Evolutionary conservation across 2,797 vertebrate species (phyloP), one percentile per base, ranked within the genome.

Genomic region (Cyclopterus lumpus): DNA sequence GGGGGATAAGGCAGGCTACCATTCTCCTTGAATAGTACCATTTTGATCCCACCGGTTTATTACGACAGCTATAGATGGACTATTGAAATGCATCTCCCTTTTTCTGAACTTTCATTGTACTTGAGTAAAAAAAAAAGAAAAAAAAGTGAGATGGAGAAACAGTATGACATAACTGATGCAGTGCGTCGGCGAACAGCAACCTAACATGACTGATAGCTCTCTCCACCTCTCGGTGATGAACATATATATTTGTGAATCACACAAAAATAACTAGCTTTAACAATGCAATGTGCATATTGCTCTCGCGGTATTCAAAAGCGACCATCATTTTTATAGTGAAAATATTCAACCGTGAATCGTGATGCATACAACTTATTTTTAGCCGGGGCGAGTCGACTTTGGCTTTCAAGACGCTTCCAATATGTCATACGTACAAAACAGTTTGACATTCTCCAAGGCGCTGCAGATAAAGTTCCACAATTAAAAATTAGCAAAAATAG

Each of bases 391-490:
- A 75, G 66, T 62, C 75, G 75, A 78, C 74, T 58, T 24, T 11
- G 22, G 66, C 79, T 83, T 87, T 86, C 62, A 83, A 77, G 78
- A 58, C 1, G 40, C 40, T 73, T 77, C 67, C 60, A n/a, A 32
- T 73, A 11, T 85, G 80, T 59, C 79, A 82, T 59, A 32, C 62
- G 26, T 73, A 75, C 76, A 85, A 75, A 88, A 75, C 71, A 82
- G 70, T 72, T 79, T 91, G 79, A 83, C 77, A 78, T 65, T 70
- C 58, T 81, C 81, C 15, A 49, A 70, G 73, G 66, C 71, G 81
- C 81, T 84, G 72, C 77, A 77, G 84, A 88, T 80, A 79, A 84
- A 58, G 59, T 87, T 86, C 79, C 64, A 66, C 68, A 81, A 64
- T 68, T 72, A 38, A 36, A 68, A 88, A 86, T 84, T 79, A 76